phyloP scores from a whole-genome alignment of 2,888 invertebrate genomes.

The Epinotia brunnichana region DNA sequence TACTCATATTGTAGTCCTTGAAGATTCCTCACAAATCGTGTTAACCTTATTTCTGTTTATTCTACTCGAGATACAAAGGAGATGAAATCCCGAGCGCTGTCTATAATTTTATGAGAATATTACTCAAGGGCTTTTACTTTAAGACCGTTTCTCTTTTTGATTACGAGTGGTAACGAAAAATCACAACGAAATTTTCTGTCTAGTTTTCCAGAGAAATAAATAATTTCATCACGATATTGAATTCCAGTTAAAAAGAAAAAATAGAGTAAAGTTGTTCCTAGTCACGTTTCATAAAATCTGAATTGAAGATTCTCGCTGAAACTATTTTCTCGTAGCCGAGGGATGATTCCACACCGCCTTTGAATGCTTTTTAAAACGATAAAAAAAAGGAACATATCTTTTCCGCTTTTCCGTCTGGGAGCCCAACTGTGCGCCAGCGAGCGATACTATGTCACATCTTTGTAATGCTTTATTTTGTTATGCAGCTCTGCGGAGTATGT shows the following conservation, averaged over 20 bases:
- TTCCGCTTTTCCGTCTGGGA: slow-evolving; percentile 49
- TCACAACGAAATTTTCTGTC: slow-evolving; percentile 6
- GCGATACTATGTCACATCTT: slow-evolving; percentile 50
- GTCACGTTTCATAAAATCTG: slow-evolving; percentile 42
- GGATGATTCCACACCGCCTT: slow-evolving; percentile 44
- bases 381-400: slow-evolving; percentile 55
- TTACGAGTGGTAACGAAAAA: slow-evolving; percentile 28
- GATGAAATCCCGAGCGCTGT: slow-evolving; percentile 36
- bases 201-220: slow-evolving; percentile 22
- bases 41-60: slow-evolving; percentile 40
- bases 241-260: slow-evolving; percentile 32
- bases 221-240: slow-evolving; percentile 31
- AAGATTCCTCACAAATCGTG: slow-evolving; percentile 36
- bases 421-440: slow-evolving; percentile 47
- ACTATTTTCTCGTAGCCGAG: slow-evolving; percentile 40
- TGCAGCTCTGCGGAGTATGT: slow-evolving; percentile 56
- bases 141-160: slow-evolving; percentile 37
- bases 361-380: slow-evolving; percentile 53
- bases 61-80: slow-evolving; percentile 41
- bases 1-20: slow-evolving; percentile 29
- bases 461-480: slow-evolving; percentile 57
- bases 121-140: slow-evolving; percentile 38
- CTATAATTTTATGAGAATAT: slow-evolving; percentile 40
- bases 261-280: slow-evolving; percentile 28
- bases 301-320: slow-evolving; percentile 37